Evolutionary conservation across 2,888 invertebrate genomes (phyloP), one percentile per base, ranked within the genome.

Genomic region (Drosophila limbata): DNA sequence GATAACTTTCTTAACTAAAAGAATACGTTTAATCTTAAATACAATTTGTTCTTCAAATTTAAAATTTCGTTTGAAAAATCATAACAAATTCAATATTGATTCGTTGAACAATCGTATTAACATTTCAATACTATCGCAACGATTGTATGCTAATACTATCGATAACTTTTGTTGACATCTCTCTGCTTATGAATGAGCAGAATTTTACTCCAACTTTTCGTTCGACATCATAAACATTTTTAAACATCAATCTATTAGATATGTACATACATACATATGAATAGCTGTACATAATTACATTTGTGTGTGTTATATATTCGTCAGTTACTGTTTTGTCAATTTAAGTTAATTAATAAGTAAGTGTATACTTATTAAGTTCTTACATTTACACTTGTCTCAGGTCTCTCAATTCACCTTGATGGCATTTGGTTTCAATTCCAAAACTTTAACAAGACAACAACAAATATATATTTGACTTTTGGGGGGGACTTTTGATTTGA

Each of bases 341-440:
- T 67, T 78, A 75, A 78, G 75, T 40, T 78, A 78, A 63, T 52
- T 56, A 39, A 75, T 73, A 75, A 75, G 75, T 75, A 50, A 77
- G 73, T 48, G 55, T 62, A 39, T 62, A 55, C 73, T 73, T 75
- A 73, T 75, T 73, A 62, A 62, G 74, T 65, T 59, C 53, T 63
- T 65, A 71, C 15, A 47, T 75, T 62, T 56, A 72, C 73, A 72
- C 53, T 25, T 35, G 39, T 44, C 33, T 21, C 21, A 35, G 64
- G 25, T 50, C 37, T 48, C 37, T n/a, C 4, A 35, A 47, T 47
- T 28, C 17, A 47, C n/a, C 47, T 25, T 1, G 21, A 35, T 33
- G 17, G 9, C 17, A 56, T 33, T 35, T 31, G 33, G 42, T 56
- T 45, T 33, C 10, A 19, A 21, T 21, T n/a, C 42, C 33, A 44